Conservation (phyloP, 2,113 vertebrate species). For the Cichladusa arquata region DNA sequence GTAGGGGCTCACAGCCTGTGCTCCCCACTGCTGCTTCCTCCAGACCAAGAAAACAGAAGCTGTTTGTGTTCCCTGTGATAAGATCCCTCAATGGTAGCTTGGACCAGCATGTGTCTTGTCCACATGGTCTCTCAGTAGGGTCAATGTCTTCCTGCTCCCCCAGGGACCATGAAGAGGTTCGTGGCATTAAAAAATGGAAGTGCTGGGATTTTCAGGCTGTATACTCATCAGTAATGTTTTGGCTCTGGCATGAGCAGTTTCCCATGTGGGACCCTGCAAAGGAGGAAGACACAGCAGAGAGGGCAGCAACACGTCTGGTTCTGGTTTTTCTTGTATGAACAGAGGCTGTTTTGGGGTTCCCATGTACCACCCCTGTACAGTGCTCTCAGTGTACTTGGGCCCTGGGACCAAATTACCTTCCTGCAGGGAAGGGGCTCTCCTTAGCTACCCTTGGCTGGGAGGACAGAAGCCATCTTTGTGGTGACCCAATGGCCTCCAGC, state of each 20-base stretch:
- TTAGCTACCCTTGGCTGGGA: fast-evolving
- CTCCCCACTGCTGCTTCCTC: not conserved
- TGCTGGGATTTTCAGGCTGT: not conserved
- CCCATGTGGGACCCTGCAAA: not conserved
- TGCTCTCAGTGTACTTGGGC: fast-evolving
- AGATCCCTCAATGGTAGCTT: fast-evolving
- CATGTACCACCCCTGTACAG: fast-evolving
- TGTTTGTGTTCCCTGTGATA: not conserved
- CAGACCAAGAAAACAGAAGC: not conserved
- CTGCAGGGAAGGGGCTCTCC: not conserved
- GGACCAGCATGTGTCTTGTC: not conserved
- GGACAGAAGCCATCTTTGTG: fast-evolving
- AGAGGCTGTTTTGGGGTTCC: not conserved
- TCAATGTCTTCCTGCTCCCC: not conserved
- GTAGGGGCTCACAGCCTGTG: not conserved
- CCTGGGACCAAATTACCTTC: not conserved
- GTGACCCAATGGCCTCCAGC: fast-evolving
- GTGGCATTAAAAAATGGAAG: not conserved
- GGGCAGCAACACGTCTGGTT: not conserved
- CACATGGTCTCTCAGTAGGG: fast-evolving
- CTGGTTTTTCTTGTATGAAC: not conserved
- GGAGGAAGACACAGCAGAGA: not conserved
- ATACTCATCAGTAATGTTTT: not conserved
- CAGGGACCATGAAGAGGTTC: not conserved
- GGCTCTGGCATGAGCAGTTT: not conserved